These are phyloP conservation scores for Acanthaster planci DNA, from an alignment of 35 echinoderm and acorn worm species.

Conservation along the genomic window DNA sequence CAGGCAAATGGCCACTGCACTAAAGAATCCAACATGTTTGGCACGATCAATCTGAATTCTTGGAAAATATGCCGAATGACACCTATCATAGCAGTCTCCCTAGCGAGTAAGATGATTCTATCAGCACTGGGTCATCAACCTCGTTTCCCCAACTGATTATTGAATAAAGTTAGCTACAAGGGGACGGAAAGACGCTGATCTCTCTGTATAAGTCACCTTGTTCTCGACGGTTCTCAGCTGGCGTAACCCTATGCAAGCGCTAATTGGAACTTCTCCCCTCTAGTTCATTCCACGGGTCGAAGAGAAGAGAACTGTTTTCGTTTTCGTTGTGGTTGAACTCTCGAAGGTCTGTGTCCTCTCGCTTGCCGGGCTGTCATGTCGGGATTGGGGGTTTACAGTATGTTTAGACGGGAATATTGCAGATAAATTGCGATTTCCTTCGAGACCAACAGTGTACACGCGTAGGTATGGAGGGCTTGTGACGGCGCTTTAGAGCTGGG, in stretches of 20 bases:
- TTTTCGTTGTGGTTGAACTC: not conserved
- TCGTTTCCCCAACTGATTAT: not conserved
- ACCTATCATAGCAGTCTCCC: not conserved
- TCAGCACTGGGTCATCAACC: not conserved
- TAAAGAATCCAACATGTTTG: not conserved
- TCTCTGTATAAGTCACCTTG: not conserved
- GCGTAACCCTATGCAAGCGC: not conserved
- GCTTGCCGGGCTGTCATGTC: not conserved
- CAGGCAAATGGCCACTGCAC: not conserved
- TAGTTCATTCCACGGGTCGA: not conserved
- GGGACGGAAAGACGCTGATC: slow-evolving; percentile 17
- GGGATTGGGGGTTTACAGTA: not conserved
- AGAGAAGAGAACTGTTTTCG: not conserved
- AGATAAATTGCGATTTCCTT: slow-evolving; percentile 19
- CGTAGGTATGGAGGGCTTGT: not conserved
- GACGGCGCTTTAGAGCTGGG: not conserved
- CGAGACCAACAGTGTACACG: not conserved
- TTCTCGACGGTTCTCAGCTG: not conserved
- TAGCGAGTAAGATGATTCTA: not conserved
- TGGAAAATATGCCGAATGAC: not conserved
- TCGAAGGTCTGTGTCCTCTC: not conserved
- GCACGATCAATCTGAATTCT: not conserved
- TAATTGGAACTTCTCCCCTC: slow-evolving; percentile 1
- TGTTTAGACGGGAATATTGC: not conserved
- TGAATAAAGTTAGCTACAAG: not conserved